phyloP scores from a whole-genome alignment of 2,888 invertebrate species.

The Orthosia cruda region DNA sequence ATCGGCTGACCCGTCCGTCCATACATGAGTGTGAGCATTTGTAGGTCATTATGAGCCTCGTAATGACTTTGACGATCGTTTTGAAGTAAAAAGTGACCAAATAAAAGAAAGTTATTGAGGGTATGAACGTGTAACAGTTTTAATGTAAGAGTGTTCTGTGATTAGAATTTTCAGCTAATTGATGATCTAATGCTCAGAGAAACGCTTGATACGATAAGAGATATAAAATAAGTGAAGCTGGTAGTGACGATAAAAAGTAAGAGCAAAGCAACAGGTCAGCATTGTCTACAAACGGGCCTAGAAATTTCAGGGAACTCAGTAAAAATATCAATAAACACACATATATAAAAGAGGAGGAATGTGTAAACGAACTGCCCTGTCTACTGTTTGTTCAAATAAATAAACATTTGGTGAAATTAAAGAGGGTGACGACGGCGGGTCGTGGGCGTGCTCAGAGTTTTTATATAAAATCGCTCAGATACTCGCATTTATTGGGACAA shows the following conservation, averaged over 20 bases:
- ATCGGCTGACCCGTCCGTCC: slow-evolving; percentile 7
- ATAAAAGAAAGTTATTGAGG: slow-evolving; percentile 31
- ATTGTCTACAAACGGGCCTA: slow-evolving; percentile 5
- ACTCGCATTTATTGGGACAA: slow-evolving; percentile 74
- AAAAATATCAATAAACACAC: slow-evolving; percentile 48
- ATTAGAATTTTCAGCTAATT: neutral
- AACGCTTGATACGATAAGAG: neutral
- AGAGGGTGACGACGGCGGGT: slow-evolving; percentile 77
- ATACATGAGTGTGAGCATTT: slow-evolving; percentile 20
- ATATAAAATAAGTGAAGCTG: neutral
- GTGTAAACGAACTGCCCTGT: slow-evolving; percentile 83
- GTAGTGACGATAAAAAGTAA: neutral
- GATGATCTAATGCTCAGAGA: neutral
- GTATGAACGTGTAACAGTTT: neutral
- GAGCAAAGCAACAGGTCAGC: slow-evolving; percentile 51
- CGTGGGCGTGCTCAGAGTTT: slow-evolving; percentile 71
- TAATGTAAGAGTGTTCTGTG: neutral
- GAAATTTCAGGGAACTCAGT: slow-evolving; percentile 23
- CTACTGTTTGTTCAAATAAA: slow-evolving; percentile 84
- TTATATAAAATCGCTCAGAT: slow-evolving; percentile 68
- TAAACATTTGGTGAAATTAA: slow-evolving; percentile 88
- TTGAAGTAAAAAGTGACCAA: slow-evolving; percentile 26
- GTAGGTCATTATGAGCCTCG: slow-evolving; percentile 31
- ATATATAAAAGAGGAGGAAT: slow-evolving; percentile 81
- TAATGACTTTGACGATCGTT: slow-evolving; percentile 37